These are phyloP conservation scores for Pipistrellus pygmaeus DNA, from an alignment of 2,797 vertebrate species.

Conservation along the genomic window DNA sequence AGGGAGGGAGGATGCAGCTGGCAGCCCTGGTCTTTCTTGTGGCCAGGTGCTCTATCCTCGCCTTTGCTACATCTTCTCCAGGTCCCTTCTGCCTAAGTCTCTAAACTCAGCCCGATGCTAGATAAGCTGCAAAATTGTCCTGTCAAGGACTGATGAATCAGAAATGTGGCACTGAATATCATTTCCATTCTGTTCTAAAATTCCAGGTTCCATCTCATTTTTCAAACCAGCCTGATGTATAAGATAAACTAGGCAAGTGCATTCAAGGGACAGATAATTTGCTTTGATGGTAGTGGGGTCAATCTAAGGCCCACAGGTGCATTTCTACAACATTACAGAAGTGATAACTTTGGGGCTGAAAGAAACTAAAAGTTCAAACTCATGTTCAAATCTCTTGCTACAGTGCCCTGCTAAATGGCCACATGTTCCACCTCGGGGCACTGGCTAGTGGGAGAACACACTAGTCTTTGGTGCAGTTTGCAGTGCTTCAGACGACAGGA, in stretches of 20 bases:
- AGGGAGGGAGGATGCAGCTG: neutral
- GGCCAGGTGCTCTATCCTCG: neutral
- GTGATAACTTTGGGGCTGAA: no score
- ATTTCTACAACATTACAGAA: neutral
- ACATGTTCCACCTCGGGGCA: neutral
- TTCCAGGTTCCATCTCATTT: neutral
- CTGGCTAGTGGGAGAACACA: neutral
- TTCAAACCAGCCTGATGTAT: neutral
- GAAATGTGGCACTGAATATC: neutral
- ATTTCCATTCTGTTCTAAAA: slow-evolving; percentile 20
- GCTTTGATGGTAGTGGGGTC: neutral
- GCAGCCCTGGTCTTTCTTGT: neutral
- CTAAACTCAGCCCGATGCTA: neutral
- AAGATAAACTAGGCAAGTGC: neutral
- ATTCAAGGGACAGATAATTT: neutral
- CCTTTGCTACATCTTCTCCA: neutral
- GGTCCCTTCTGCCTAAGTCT: neutral
- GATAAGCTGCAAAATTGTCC: neutral
- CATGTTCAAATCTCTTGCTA: neutral
- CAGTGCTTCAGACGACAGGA: neutral
- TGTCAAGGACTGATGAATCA: slow-evolving; percentile 23
- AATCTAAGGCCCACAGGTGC: neutral
- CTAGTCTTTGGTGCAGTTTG: neutral
- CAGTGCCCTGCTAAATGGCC: neutral
- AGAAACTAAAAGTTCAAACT: neutral